Base-by-base conservation (phyloP, 2,113 vertebrate species). In the Hylia prasina region DNA sequence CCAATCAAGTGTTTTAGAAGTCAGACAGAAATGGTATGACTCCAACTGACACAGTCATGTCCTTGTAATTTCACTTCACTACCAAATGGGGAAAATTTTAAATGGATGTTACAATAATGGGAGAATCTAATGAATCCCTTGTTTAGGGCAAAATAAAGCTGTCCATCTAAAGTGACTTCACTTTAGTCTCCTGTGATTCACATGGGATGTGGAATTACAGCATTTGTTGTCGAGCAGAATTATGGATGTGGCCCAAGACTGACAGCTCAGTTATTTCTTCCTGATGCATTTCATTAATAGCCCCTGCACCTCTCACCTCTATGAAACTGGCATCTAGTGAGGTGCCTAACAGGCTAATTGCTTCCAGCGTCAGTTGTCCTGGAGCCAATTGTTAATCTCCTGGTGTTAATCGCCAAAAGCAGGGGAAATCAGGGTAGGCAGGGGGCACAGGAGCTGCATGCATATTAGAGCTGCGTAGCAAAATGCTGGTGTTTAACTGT, bases 321-420 rank as follows among this genome's bases (percentile, higher is more conserved):
- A 80, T 66, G 85, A 92, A 97, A 93, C 42, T 88, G 82, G 92
- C 68, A 90, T 64, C 79, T 85, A 88, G 75, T 33, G 69, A 95
- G 90, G 90, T 90, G 93, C 71, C 90, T 90, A 89, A 96, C 60
- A 96, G 88, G 93, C 75, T 96, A 94, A 96, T 96, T 90, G 82
- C 88, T 90, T 95, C 92, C 76, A 83, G 66, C 95, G 93, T 90
- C 71, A 88, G 39, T 93, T 96, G 75, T 94, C 90, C 88, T 83
- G 85, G 81, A 93, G 91, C 88, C 93, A 96, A 47, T 81, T 95
- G 94, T 91, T 97, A 96, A 95, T 96, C 92, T 92, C 90, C 88
- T 81, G 90, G 82, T 96, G 96, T 83, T 97, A 96, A 97, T 92
- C 94, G 90, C 85, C 92, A 92, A 91, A 94, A 91, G 51, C 79